Percentiles rank a stretch among this genome's conserved stretches.
Conservation (phyloP, 2,113 vertebrate species). For the Copsychus sechellarum region DNA sequence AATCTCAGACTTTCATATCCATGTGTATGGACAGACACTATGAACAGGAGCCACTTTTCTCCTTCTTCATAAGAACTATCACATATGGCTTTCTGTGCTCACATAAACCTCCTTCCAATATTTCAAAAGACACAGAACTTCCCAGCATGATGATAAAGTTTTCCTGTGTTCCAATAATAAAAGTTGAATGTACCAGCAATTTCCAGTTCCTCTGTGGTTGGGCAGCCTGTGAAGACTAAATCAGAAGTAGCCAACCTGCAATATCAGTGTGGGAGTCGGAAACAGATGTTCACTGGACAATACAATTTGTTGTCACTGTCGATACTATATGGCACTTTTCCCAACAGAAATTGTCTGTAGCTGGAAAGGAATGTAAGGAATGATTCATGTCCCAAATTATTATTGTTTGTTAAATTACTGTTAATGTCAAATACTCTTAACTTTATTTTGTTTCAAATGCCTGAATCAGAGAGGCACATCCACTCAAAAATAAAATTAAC, state of each 20-base stretch:
- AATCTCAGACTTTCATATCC: background rate
- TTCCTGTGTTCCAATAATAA: constrained; percentile 85
- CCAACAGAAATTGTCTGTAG: constrained; percentile 77
- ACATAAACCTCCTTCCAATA: constrained; percentile 61
- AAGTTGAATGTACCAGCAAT: constrained; percentile 69
- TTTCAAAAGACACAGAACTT: constrained; percentile 77
- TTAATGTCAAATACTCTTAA: background rate
- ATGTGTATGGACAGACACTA: background rate
- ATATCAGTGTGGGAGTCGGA: constrained; percentile 81
- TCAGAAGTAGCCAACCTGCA: constrained; percentile 59
- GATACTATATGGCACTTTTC: constrained; percentile 76
- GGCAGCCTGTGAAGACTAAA: constrained; percentile 69
- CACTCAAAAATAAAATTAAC: background rate
- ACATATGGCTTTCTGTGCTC: constrained; percentile 47
- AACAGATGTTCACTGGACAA: constrained; percentile 84
- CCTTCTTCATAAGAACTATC: constrained; percentile 19
- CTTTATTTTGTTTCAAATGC: constrained; percentile 52
- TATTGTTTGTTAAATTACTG: constrained; percentile 30
- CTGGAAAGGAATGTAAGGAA: constrained; percentile 76
- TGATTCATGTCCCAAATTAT: constrained; percentile 72
- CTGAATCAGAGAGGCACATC: background rate
- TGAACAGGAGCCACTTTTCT: constrained; percentile 13
- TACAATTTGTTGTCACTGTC: constrained; percentile 80
- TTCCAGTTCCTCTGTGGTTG: constrained; percentile 79
- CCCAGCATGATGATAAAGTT: constrained; percentile 79